phyloP scores from a whole-genome alignment of 2,888 invertebrate species.

The Gastrophysa polygoni region DNA sequence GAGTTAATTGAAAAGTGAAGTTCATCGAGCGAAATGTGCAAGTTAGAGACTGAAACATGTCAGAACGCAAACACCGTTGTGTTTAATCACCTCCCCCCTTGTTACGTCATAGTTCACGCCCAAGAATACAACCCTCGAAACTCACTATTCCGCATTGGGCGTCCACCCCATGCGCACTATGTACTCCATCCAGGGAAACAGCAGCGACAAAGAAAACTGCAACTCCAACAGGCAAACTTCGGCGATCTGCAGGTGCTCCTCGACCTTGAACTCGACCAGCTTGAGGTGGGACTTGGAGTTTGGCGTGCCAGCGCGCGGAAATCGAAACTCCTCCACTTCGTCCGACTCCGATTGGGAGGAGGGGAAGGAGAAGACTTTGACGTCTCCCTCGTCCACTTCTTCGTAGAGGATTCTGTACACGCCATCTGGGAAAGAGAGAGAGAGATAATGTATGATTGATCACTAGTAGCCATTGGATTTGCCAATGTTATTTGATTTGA shows the following conservation, averaged over 20 bases:
- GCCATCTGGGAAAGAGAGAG: conserved; percentile 71
- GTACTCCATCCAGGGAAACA: conserved; percentile 95
- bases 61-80: too few relatives aligned
- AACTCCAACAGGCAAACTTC: conserved; percentile 79
- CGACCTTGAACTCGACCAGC: conserved; percentile 78
- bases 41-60: too few relatives aligned
- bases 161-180: conserved; percentile 96
- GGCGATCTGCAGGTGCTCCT: conserved; percentile 69
- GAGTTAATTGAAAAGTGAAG: too few relatives aligned
- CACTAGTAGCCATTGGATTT: too few relatives aligned
- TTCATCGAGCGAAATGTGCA: too few relatives aligned
- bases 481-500: too few relatives aligned
- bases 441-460: too few relatives aligned
- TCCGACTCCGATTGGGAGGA: conserved; percentile 80
- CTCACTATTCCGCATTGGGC: conserved; percentile 86
- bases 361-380: conserved; percentile 89
- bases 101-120: background rate
- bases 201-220: conserved; percentile 74
- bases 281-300: conserved; percentile 91
- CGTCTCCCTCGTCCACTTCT: conserved; percentile 88
- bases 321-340: conserved; percentile 85
- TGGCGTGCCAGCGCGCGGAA: conserved; percentile 85
- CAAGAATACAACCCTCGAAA: background rate
- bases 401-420: conserved; percentile 84
- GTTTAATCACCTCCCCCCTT: too few relatives aligned